Conservation (phyloP, 2,113 vertebrate genomes). For the Spizaetus ornatus region DNA sequence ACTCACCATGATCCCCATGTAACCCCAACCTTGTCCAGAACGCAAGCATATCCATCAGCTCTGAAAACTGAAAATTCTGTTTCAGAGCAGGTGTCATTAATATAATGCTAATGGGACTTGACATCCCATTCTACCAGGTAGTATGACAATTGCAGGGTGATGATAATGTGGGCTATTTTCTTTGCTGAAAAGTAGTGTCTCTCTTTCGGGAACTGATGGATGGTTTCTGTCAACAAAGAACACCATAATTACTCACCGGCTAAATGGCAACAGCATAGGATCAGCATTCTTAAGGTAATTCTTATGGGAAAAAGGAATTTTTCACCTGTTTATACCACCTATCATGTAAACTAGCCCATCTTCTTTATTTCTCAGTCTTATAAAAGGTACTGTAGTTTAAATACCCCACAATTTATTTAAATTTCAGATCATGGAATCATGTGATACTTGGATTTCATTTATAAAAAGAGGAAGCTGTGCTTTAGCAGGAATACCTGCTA, state of each 20-base stretch:
- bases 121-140: neutral
- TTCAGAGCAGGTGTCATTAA: neutral
- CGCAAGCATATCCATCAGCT: neutral
- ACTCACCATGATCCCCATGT: neutral
- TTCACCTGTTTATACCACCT: neutral
- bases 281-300: neutral
- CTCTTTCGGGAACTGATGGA: neutral
- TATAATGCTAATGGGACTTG: neutral
- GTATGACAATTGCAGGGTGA: neutral
- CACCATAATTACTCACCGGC: neutral
- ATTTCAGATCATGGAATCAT: neutral
- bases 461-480: neutral
- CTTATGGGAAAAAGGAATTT: neutral
- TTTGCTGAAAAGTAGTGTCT: neutral
- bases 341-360: neutral
- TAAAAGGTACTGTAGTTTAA: neutral
- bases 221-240: neutral
- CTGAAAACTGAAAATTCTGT: neutral
- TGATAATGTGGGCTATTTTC: neutral
- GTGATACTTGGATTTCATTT: neutral
- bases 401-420: neutral
- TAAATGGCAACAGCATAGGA: neutral
- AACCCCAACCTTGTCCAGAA: neutral
- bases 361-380: neutral
- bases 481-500: neutral